Evolutionary conservation across 2,113 vertebrate species (phyloP), one percentile per base, ranked within the genome.

Genomic region (Etheostoma spectabile): DNA sequence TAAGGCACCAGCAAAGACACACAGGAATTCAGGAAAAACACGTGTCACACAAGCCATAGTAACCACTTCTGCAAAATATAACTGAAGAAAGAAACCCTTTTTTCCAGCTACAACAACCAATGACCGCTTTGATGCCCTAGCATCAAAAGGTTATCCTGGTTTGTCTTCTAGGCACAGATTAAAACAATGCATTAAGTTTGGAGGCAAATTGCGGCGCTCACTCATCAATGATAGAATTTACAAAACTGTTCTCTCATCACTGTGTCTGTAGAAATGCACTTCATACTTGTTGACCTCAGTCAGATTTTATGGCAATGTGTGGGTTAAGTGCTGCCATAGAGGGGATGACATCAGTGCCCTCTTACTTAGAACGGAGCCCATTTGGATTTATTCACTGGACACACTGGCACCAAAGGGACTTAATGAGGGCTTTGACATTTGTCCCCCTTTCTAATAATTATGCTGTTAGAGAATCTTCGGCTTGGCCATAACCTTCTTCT

Each of bases 391-490:
- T 83, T 76, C 70, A 80, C 81, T 63, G 79, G 83, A 86, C 89
- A 77, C 73, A 80, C 63, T 62, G 91, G 83, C 87, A 88, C 85
- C 89, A 83, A 77, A 84, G 76, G 77, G 72, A 88, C 59, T 74
- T 88, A 88, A 91, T 84, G 86, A 89, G 86, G 78, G 45, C 80
- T 83, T 69, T 91, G 90, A 92, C 90, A 88, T 92, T 92, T 91
- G 90, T 78, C 71, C 88, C 56, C 73, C 57, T 71, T 83, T 84
- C 72, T 81, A 61, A 82, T 91, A 88, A 90, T 91, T 65, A 89
- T 72, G 73, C 74, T 78, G 79, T 82, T 69, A 71, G 42, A 80
- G 64, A 86, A 86, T 79, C 77, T 80, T 79, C 3, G 18, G 42
- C 83, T 79, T 24, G 65, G 71, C 64, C 48, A 3, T 80, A 85